Evolutionary conservation across 2,797 vertebrate genomes (phyloP).

Genomic region (Ctenopoma kingsleyae): DNA sequence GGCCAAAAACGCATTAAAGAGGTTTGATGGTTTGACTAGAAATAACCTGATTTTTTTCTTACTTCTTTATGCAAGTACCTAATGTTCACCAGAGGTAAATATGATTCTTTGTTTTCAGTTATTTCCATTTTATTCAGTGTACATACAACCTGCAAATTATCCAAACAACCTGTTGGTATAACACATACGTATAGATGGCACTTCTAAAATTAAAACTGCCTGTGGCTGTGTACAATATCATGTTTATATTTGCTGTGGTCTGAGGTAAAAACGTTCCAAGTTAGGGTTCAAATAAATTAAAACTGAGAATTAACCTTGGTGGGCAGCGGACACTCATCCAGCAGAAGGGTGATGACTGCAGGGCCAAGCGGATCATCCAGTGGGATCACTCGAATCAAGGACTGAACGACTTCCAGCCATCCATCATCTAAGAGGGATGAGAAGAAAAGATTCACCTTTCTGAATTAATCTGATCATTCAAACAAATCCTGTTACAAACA

Average conservation of each 20-base stretch:
- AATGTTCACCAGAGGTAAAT: neutral
- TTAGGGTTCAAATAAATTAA: no score
- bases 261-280: no score
- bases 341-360: slow-evolving; percentile 96
- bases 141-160: neutral
- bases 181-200: no score
- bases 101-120: neutral
- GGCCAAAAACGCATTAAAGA: neutral
- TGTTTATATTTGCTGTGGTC: neutral
- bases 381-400: slow-evolving; percentile 98
- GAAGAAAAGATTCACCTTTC: neutral
- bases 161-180: neutral
- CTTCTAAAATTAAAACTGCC: no score
- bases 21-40: neutral
- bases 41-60: neutral
- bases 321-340: slow-evolving; percentile 97
- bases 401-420: slow-evolving; percentile 98
- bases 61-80: neutral
- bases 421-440: slow-evolving; percentile 90
- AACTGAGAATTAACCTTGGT: slow-evolving; percentile 86
- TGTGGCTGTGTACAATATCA: neutral
- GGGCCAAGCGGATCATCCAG: slow-evolving; percentile 97
- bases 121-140: neutral
- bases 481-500: neutral
- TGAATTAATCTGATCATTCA: neutral